Percentiles rank a stretch among this genome's conserved stretches.
Evolutionary conservation across 1,140 invertebrate genomes (phyloP).

Genomic region (Pentalonia nigronervosa): DNA sequence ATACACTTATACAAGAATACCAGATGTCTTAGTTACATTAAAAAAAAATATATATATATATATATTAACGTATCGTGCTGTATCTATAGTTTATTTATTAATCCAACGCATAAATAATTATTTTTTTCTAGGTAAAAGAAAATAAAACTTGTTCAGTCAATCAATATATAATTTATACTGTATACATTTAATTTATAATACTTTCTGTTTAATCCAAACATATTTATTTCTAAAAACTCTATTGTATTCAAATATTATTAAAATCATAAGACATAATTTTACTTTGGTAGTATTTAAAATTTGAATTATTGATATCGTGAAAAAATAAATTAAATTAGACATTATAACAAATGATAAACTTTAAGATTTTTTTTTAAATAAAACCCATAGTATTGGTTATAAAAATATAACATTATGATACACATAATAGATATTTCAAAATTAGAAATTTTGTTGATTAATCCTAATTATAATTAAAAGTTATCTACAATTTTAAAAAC

Average conservation of each 20-base stretch:
- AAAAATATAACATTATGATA: background rate
- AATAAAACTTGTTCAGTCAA: background rate
- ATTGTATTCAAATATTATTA: background rate
- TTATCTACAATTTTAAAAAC: background rate
- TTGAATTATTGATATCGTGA: background rate
- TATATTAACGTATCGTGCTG: background rate
- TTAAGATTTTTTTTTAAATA: background rate
- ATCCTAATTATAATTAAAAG: background rate
- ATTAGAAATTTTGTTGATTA: background rate
- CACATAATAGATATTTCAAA: background rate
- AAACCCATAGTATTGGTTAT: background rate
- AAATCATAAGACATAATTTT: background rate
- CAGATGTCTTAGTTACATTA: slow-evolving; percentile 9
- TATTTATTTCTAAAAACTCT: background rate
- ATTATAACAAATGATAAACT: background rate
- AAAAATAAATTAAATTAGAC: background rate
- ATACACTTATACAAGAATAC: background rate
- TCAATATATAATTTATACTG: background rate
- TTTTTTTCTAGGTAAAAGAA: background rate
- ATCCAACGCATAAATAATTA: background rate
- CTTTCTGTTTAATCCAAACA: background rate
- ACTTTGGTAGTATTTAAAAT: background rate
- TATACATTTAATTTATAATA: background rate
- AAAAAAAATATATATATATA: no score
- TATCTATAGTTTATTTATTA: background rate